phyloP scores from a whole-genome alignment of 2,888 invertebrate species.

The Heliconius erato region DNA sequence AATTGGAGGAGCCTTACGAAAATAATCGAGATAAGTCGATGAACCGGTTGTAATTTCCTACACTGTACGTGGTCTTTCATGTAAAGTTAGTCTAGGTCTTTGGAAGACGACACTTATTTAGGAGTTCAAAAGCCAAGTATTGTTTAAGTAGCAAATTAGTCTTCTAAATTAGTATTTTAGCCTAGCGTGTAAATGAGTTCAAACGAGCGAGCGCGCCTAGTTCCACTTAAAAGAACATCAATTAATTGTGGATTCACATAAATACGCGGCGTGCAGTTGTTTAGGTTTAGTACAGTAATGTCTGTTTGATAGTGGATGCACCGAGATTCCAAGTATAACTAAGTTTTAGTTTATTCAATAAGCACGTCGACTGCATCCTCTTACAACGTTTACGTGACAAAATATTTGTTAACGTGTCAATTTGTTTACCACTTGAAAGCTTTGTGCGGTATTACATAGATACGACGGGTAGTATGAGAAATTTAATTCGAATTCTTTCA shows the following conservation, averaged over 20 bases:
- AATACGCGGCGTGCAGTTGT: conserved; percentile 20
- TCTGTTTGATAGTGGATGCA: background rate
- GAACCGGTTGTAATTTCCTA: background rate
- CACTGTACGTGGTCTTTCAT: background rate
- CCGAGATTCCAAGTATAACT: background rate
- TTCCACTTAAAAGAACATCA: conserved; percentile 31
- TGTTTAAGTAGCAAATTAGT: background rate
- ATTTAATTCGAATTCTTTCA: background rate
- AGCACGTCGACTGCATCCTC: background rate
- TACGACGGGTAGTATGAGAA: background rate
- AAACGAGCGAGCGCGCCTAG: conserved; percentile 25
- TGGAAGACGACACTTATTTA: background rate
- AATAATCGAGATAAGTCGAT: conserved; percentile 7
- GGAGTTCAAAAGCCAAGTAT: background rate
- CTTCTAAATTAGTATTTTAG: conserved; percentile 19
- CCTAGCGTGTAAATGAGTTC: conserved; percentile 24
- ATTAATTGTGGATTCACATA: conserved; percentile 31
- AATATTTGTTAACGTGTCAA: background rate
- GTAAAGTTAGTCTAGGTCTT: background rate
- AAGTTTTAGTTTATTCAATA: conserved; percentile 6
- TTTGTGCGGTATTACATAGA: background rate
- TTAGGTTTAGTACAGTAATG: conserved; percentile 12
- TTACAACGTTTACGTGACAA: background rate
- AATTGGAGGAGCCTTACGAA: conserved; percentile 11
- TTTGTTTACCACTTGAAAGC: background rate